phyloP scores from a whole-genome alignment of 2,888 invertebrate species.

The Conchocele bisecta region DNA sequence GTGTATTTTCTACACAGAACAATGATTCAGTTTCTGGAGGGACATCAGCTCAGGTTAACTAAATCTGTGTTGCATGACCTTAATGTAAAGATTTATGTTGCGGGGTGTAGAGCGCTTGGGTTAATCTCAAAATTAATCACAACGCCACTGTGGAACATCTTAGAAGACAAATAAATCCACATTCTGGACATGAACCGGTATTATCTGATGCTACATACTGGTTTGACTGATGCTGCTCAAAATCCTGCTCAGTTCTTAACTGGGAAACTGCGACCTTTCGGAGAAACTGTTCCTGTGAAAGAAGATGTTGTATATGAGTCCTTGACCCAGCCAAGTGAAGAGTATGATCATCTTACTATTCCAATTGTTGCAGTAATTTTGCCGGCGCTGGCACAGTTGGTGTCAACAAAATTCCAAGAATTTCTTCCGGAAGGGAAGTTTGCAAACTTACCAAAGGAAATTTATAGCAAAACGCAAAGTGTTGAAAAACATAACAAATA shows the following conservation, averaged over 20 bases:
- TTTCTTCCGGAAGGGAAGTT: conserved; percentile 24
- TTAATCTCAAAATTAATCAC: conserved; percentile 23
- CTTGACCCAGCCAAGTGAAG: conserved; percentile 14
- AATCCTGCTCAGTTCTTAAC: conserved; percentile 25
- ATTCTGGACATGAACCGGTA: conserved; percentile 29
- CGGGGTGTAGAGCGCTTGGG: conserved; percentile 16
- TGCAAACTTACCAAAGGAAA: conserved; percentile 16
- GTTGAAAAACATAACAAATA: conserved; percentile 3
- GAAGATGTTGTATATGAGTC: conserved; percentile 31
- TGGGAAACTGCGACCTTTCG: conserved; percentile 5
- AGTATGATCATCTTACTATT: conserved; percentile 25
- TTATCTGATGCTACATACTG: conserved; percentile 26
- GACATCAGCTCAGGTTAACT: conserved; percentile 6
- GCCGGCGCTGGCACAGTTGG: conserved; percentile 19
- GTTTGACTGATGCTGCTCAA: conserved; percentile 17
- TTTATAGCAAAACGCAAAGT: conserved; percentile 4
- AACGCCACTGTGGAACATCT: conserved; percentile 26
- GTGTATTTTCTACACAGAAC: conserved; percentile 16
- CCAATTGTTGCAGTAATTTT: conserved; percentile 17
- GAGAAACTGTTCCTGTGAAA: conserved; percentile 23
- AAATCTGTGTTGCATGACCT: conserved; percentile 19
- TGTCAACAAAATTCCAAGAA: conserved; percentile 15
- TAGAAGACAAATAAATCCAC: conserved; percentile 21
- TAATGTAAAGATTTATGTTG: conserved; percentile 7
- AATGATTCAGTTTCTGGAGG: conserved; percentile 12